A percentile compares a stretch with the other conserved stretches of the same genome.
Conservation (phyloP, 2,113 vertebrate species). For the Sigmodon hispidus region DNA sequence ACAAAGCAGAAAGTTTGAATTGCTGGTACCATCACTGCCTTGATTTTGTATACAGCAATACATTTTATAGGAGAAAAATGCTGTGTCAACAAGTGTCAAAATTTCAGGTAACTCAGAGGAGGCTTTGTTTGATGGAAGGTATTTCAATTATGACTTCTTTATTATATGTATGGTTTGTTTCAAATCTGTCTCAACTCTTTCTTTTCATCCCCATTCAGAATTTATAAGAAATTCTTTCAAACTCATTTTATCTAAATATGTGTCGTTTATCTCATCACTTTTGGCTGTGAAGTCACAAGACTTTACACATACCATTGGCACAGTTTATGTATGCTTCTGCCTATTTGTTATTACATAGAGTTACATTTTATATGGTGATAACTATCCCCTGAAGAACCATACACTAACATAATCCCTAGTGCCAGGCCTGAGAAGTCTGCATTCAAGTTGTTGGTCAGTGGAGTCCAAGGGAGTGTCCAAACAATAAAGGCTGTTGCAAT, state of each 20-base stretch:
- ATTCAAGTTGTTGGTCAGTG: background rate
- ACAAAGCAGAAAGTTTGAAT: background rate
- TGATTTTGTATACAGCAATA: background rate
- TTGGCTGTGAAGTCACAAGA: background rate
- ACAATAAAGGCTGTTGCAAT: background rate
- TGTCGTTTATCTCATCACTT: constrained; percentile 4
- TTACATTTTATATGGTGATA: background rate
- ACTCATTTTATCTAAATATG: background rate
- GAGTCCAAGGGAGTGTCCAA: too few species aligned
- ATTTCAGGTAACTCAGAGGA: background rate
- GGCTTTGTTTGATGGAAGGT: background rate
- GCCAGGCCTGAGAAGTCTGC: background rate
- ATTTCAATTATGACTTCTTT: background rate
- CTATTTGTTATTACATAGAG: background rate
- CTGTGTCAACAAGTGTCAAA: background rate
- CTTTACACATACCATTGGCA: background rate
- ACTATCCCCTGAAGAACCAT: background rate
- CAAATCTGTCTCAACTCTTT: background rate
- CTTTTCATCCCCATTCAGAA: background rate
- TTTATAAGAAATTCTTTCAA: background rate
- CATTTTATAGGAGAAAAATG: background rate
- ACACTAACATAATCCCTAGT: background rate
- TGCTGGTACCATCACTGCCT: background rate
- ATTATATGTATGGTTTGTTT: background rate
- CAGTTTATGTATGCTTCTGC: background rate